These are phyloP conservation scores for Dicrostonyx torquatus DNA, from an alignment of 2,797 vertebrate species.

Conservation along the genomic window DNA sequence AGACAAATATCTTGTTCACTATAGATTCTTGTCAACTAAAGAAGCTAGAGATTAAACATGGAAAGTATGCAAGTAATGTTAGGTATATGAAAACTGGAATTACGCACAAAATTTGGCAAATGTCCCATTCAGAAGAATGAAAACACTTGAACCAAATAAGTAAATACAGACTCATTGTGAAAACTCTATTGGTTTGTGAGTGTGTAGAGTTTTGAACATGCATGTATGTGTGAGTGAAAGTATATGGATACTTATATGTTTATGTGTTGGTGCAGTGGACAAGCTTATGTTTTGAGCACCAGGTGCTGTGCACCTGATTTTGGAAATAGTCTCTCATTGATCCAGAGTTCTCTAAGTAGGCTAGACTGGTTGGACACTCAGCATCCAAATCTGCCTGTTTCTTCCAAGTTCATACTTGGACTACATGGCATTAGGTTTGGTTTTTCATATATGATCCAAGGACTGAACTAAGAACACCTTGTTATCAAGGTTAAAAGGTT, in stretches of 20 bases:
- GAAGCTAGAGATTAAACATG: neutral
- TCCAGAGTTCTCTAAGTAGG: neutral
- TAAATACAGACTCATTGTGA: neutral
- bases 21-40: neutral
- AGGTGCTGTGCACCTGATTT: neutral
- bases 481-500: neutral
- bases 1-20: slow-evolving; percentile 11
- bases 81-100: neutral
- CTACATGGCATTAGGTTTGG: neutral
- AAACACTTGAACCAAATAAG: slow-evolving; percentile 20
- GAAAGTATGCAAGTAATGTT: slow-evolving; percentile 6
- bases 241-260: neutral
- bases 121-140: neutral
- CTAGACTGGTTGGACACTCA: neutral
- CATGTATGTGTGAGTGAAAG: neutral
- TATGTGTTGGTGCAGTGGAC: neutral
- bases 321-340: neutral
- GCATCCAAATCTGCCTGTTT: neutral
- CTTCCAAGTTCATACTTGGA: neutral
- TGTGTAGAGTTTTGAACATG: neutral
- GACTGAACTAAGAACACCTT: neutral
- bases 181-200: neutral
- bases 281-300: neutral
- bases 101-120: neutral
- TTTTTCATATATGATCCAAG: neutral